Conservation (phyloP, 2,113 vertebrate species). For the Mobula hypostoma region DNA sequence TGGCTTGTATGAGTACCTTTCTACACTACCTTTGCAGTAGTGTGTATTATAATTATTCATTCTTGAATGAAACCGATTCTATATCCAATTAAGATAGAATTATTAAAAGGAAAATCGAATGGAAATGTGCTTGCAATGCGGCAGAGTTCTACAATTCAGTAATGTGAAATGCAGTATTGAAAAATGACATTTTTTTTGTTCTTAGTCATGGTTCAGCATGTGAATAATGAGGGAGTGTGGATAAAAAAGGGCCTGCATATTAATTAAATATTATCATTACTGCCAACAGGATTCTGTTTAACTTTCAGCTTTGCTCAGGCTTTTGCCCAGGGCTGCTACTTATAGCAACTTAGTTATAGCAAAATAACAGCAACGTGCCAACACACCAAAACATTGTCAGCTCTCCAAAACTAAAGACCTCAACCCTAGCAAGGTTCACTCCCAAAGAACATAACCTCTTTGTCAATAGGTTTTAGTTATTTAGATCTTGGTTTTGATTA, state of each 20-base stretch:
- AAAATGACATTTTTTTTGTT: not conserved
- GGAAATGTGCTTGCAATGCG: not conserved
- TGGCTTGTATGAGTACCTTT: not conserved
- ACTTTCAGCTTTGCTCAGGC: not conserved
- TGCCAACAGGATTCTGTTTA: not conserved
- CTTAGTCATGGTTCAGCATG: not conserved
- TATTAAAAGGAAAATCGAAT: not conserved
- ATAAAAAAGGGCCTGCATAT: not conserved
- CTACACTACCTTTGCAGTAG: not conserved
- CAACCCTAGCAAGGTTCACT: not conserved
- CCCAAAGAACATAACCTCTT: too few relatives aligned
- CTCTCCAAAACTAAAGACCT: not conserved
- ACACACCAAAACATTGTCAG: not conserved
- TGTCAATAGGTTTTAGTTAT: not conserved
- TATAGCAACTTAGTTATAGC: not conserved
- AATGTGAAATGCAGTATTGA: not conserved
- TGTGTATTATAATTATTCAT: not conserved
- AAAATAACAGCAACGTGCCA: not conserved
- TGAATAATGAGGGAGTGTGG: not conserved
- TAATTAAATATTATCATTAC: not conserved
- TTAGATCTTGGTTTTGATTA: not conserved
- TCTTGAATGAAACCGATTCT: not conserved
- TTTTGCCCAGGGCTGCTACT: not conserved
- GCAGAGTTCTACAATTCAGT: not conserved
- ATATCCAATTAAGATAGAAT: constrained; percentile 4